Percentiles rank a stretch among this genome's conserved stretches.
Evolutionary conservation across 2,113 vertebrate species (phyloP).

Genomic region (Noctilio leporinus): DNA sequence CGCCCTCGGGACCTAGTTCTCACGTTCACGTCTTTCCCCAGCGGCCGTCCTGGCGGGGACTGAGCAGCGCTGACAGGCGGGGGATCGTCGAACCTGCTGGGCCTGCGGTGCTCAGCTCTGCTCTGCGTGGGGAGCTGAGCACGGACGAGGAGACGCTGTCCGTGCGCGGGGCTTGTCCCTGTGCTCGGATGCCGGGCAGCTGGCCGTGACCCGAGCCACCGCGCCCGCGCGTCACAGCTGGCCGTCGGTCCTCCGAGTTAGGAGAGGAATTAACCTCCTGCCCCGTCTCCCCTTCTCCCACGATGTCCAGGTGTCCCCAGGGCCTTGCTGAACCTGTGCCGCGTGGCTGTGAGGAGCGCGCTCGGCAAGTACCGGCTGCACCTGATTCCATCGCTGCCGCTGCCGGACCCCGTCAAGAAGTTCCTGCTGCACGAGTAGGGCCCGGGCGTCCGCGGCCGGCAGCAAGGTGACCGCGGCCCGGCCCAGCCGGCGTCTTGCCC

Average conservation of each 20-base stretch:
- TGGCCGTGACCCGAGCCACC: rapidly evolving
- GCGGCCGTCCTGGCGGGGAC: neutral
- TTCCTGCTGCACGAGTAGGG: conserved; percentile 87
- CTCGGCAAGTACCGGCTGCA: conserved; percentile 88
- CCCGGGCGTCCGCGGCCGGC: too few species aligned
- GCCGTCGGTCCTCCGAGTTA: too few species aligned
- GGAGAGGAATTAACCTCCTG: neutral
- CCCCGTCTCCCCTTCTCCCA: neutral
- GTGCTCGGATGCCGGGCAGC: rapidly evolving
- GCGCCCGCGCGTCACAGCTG: rapidly evolving
- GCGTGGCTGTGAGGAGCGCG: conserved; percentile 85
- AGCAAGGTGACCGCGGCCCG: too few species aligned
- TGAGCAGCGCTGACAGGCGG: neutral
- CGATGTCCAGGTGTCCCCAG: conserved; percentile 81
- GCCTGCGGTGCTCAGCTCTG: neutral
- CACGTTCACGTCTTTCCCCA: too few species aligned
- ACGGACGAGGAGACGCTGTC: rapidly evolving
- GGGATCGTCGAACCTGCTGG: rapidly evolving
- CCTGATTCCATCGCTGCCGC: conserved; percentile 83
- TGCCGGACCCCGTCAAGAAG: conserved; percentile 87
- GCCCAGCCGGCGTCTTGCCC: neutral
- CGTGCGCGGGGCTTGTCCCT: rapidly evolving
- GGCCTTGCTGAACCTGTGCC: conserved; percentile 86
- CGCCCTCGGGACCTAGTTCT: neutral
- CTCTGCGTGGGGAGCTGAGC: neutral